Conservation (phyloP, 2,113 vertebrate species). For the Ictalurus furcatus region DNA sequence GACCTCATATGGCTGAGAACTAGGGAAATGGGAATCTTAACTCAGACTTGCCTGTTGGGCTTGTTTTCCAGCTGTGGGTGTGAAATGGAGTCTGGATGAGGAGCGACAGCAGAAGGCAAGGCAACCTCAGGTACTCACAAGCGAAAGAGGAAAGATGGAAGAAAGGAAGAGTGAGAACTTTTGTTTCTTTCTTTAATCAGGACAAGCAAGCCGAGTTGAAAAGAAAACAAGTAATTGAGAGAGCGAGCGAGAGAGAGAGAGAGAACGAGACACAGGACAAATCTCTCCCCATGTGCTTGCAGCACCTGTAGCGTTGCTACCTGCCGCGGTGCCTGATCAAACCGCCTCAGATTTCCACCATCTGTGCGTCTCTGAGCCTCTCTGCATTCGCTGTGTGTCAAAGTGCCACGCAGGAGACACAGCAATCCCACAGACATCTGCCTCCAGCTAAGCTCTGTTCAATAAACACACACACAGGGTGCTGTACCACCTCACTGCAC, state of each 20-base stretch:
- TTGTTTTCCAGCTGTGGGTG: conserved; percentile 16
- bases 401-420: conserved; percentile 36
- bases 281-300: not conserved
- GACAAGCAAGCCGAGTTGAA: conserved; percentile 1
- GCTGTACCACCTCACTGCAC: conserved; percentile 31
- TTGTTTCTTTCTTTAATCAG: conserved; percentile 18
- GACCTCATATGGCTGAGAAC: conserved; percentile 2
- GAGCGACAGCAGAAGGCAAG: conserved; percentile 9
- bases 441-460: conserved; percentile 41
- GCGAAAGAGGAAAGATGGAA: not conserved
- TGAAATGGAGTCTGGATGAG: conserved; percentile 26
- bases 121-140: not conserved
- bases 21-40: not conserved
- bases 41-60: not conserved
- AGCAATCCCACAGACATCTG: conserved; percentile 49
- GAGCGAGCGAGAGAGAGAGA: not conserved
- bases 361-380: conserved; percentile 45
- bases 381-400: conserved; percentile 40
- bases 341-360: conserved; percentile 48
- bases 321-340: conserved; percentile 47
- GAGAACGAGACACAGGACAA: not conserved
- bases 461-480: conserved; percentile 37
- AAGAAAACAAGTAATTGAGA: conserved; percentile 5
- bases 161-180: not conserved
- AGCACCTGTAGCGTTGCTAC: conserved; percentile 48